Evolutionary conservation across 2,888 invertebrate genomes (phyloP).

Genomic region (Rosalia funebris): DNA sequence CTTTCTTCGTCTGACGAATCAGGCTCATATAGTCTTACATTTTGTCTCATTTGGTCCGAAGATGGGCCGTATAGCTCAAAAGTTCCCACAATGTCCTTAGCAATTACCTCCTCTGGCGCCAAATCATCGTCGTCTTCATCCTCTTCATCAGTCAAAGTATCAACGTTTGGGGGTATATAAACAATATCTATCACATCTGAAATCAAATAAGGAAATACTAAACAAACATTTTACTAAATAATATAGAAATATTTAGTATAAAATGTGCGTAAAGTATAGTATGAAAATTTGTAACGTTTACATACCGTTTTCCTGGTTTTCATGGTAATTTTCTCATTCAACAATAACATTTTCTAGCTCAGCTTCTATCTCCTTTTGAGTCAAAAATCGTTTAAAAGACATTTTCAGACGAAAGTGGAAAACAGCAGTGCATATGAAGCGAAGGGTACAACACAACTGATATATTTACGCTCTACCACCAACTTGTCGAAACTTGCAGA

Average conservation of each 20-base stretch:
- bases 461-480: not conserved
- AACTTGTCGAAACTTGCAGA: not conserved
- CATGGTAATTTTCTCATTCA: not conserved
- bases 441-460: not conserved
- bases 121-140: constrained; percentile 31
- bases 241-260: not conserved
- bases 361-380: constrained; percentile 30
- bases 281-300: not conserved
- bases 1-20: constrained; percentile 37
- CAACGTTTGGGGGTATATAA: constrained; percentile 36
- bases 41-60: no score
- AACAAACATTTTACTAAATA: constrained; percentile 2
- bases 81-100: constrained; percentile 41
- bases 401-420: not conserved
- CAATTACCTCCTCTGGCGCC: constrained; percentile 30
- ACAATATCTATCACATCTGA: constrained; percentile 57
- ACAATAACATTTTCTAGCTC: constrained; percentile 23
- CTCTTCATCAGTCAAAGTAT: constrained; percentile 40
- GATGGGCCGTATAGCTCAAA: constrained; percentile 39
- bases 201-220: constrained; percentile 19
- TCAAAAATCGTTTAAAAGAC: constrained; percentile 11
- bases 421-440: not conserved
- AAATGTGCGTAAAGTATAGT: constrained; percentile 10
- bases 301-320: no score
- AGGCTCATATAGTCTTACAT: no score